These are phyloP conservation scores for Tachina grossa DNA, from an alignment of 2,888 invertebrate genomes.

Conservation along the genomic window DNA sequence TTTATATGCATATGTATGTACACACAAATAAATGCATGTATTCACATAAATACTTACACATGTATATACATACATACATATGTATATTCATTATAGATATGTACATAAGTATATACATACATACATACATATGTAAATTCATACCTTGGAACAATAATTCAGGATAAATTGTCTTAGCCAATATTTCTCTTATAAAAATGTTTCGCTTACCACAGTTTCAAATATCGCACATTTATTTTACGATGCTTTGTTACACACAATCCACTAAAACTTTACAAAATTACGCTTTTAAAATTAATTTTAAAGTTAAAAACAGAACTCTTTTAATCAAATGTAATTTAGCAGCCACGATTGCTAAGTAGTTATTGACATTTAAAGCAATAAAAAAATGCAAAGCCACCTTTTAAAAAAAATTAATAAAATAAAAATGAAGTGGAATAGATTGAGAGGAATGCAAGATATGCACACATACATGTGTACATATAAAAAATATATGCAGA, in stretches of 20 bases:
- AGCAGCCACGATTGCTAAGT: neutral
- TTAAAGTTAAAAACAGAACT: neutral
- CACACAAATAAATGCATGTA: neutral
- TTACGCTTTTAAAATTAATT: neutral
- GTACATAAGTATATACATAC: neutral
- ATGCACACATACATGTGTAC: neutral
- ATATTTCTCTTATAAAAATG: slow-evolving; percentile 6
- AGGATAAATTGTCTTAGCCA: slow-evolving; percentile 10
- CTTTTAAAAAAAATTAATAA: neutral
- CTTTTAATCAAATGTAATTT: neutral
- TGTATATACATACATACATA: neutral
- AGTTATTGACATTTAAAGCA: slow-evolving; percentile 22
- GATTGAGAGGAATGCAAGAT: neutral
- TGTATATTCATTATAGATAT: neutral
- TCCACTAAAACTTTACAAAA: neutral
- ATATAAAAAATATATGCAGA: neutral
- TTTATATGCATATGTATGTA: neutral
- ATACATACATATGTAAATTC: neutral
- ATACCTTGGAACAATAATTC: neutral
- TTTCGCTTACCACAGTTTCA: neutral
- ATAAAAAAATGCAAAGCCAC: slow-evolving; percentile 17
- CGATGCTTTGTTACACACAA: neutral
- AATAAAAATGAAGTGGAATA: slow-evolving; percentile 1
- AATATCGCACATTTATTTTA: slow-evolving; percentile 1
- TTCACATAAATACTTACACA: neutral